These are phyloP conservation scores for Drosophila auraria DNA, from an alignment of 1,140 invertebrate species.

Conservation along the genomic window DNA sequence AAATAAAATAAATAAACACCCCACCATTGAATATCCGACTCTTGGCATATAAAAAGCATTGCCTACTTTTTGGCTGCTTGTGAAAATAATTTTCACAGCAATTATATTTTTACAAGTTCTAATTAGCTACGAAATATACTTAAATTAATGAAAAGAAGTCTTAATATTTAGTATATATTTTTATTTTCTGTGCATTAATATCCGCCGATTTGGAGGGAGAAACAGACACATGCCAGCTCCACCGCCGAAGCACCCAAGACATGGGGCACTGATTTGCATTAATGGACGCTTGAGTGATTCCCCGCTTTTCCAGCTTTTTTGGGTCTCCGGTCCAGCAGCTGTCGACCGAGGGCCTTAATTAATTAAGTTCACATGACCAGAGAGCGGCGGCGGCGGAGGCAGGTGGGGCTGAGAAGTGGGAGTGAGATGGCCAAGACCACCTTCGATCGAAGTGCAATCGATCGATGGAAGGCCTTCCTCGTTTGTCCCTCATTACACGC, in stretches of 20 bases:
- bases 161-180: too few species aligned
- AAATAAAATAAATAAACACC: too few species aligned
- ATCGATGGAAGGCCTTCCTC: slow-evolving; percentile 52
- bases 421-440: neutral
- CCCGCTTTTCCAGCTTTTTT: slow-evolving; percentile 62
- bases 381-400: slow-evolving; percentile 13
- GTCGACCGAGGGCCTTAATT: slow-evolving; percentile 77
- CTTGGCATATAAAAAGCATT: too few species aligned
- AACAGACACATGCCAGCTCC: slow-evolving; percentile 11
- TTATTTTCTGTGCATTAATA: neutral
- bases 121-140: too few species aligned
- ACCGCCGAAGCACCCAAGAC: slow-evolving; percentile 51
- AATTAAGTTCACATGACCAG: slow-evolving; percentile 81
- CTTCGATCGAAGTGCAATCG: slow-evolving; percentile 61
- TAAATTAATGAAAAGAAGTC: too few species aligned
- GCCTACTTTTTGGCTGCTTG: too few species aligned
- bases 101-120: too few species aligned
- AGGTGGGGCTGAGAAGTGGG: neutral
- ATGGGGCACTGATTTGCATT: slow-evolving; percentile 81
- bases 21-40: too few species aligned
- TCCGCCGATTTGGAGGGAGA: neutral
- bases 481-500: slow-evolving; percentile 66
- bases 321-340: slow-evolving; percentile 68
- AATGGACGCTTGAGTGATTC: slow-evolving; percentile 80
- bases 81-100: too few species aligned